Evolutionary conservation across 2,797 vertebrate species (phyloP).

Genomic region (Octomys mimax): DNA sequence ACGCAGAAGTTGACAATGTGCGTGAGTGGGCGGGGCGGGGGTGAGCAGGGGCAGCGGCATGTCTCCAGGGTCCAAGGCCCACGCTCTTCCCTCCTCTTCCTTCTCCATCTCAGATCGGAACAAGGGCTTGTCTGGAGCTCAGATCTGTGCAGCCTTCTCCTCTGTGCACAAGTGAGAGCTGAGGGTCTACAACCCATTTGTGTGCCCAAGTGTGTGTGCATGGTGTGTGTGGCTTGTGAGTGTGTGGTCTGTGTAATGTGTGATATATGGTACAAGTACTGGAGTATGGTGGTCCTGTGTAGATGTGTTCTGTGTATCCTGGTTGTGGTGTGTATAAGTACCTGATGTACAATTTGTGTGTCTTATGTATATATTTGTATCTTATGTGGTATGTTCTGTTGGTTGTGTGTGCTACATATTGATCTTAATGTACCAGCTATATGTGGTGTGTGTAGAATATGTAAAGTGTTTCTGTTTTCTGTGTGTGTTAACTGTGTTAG

Average conservation of each 20-base stretch:
- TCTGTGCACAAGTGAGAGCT: neutral
- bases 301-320: neutral
- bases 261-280: too few relatives aligned
- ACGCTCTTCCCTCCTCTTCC: neutral
- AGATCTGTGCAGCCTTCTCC: neutral
- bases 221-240: too few relatives aligned
- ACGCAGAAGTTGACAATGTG: rapidly evolving
- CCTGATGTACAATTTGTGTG: neutral
- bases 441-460: neutral
- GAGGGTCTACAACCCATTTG: neutral
- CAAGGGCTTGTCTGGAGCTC: slow-evolving; percentile 23
- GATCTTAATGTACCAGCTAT: neutral
- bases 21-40: neutral
- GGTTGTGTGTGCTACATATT: neutral
- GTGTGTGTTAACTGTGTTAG: neutral
- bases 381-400: neutral
- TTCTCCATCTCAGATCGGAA: slow-evolving; percentile 21
- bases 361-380: neutral
- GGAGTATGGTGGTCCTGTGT: neutral
- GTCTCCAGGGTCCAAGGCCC: neutral
- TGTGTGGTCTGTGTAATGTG: neutral
- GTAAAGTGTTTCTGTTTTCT: neutral
- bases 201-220: neutral
- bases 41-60: neutral
- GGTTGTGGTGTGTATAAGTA: neutral